phyloP scores from a whole-genome alignment of 37 sponge, comb jelly and placozoan species.

The Oopsacas minuta region DNA sequence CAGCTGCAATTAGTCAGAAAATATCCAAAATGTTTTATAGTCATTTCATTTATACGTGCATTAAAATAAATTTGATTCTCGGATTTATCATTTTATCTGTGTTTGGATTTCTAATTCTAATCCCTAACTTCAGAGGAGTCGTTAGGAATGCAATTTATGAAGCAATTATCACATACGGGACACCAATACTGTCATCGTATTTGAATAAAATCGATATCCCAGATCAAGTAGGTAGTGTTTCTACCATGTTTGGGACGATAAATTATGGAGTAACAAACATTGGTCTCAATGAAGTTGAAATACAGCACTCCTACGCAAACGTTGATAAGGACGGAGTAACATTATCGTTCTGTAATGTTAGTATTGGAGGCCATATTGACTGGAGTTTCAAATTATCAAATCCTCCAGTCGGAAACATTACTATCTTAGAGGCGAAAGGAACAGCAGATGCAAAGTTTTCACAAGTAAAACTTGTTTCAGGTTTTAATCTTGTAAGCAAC shows the following conservation, averaged over 20 bases:
- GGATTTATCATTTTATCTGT: background rate
- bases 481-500: background rate
- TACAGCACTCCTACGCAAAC: background rate
- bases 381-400: background rate
- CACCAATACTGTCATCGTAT: slow-evolving; percentile 59
- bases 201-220: slow-evolving; percentile 53
- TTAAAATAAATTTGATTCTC: background rate
- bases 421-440: background rate
- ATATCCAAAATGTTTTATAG: background rate
- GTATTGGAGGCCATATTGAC: background rate
- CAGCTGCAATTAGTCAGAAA: too few relatives aligned
- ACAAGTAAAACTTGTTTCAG: background rate
- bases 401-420: background rate
- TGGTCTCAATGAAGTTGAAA: background rate
- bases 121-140: background rate
- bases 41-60: background rate
- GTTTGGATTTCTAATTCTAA: background rate
- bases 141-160: background rate
- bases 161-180: slow-evolving; percentile 30
- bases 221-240: slow-evolving; percentile 44
- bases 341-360: background rate
- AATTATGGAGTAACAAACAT: background rate
- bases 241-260: slow-evolving; percentile 18
- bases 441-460: background rate
- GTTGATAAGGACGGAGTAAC: background rate